These are phyloP conservation scores for Callorhinus ursinus DNA, from an alignment of 2,113 vertebrate genomes.

Conservation along the genomic window DNA sequence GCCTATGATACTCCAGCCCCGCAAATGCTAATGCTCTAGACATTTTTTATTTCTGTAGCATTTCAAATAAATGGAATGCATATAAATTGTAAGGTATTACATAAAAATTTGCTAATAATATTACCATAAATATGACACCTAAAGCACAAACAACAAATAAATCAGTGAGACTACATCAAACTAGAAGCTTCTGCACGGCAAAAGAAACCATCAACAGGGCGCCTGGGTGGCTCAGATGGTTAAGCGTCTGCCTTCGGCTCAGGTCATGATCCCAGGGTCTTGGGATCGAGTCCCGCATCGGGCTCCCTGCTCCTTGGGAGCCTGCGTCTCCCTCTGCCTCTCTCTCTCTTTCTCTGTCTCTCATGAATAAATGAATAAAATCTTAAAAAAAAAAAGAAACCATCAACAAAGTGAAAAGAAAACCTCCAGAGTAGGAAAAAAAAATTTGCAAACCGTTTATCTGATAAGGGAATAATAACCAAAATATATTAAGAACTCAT, in stretches of 20 bases:
- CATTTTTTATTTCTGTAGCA: neutral
- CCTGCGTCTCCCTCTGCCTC: no score
- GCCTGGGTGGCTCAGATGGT: no score
- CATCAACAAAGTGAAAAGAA: neutral
- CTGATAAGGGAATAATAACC: neutral
- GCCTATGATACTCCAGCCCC: neutral
- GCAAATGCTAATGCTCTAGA: neutral
- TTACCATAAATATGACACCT: neutral
- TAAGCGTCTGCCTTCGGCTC: no score
- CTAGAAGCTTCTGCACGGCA: neutral
- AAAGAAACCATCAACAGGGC: neutral
- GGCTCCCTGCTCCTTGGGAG: no score
- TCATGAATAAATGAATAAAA: no score
- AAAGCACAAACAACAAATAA: neutral
- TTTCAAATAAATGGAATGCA: slow-evolving; percentile 23
- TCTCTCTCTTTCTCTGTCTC: no score
- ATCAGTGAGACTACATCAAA: neutral
- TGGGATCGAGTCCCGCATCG: no score
- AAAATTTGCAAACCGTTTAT: neutral
- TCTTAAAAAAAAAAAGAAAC: neutral
- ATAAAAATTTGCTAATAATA: slow-evolving; percentile 30
- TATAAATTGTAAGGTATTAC: neutral
- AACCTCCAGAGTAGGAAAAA: neutral
- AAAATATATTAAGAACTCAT: neutral
- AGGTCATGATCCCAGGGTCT: no score